phyloP scores from a whole-genome alignment of 2,113 vertebrate species.

The Nothocercus julius region DNA sequence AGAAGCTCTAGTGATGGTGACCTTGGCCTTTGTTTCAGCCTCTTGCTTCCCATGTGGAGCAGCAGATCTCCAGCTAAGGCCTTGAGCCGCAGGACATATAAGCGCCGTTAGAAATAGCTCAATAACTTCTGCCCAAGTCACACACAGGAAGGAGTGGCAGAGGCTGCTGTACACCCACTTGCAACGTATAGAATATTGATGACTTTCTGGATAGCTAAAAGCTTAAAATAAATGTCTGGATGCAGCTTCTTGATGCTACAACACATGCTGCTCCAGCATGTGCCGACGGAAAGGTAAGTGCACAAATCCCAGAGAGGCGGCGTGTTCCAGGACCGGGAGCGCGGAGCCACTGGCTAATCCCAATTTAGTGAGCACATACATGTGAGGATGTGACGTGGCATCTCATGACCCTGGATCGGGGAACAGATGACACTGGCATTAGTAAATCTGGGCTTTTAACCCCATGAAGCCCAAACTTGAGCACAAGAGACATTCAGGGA shows the following conservation, averaged over 20 bases:
- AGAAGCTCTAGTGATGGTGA: constrained; percentile 42
- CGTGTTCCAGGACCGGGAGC: neutral
- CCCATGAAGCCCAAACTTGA: neutral
- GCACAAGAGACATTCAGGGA: neutral
- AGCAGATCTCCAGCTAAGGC: constrained; percentile 30
- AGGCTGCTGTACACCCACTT: neutral
- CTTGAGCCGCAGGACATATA: constrained; percentile 42
- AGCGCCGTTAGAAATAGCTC: neutral
- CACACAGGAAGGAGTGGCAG: neutral
- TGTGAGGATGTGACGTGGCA: neutral
- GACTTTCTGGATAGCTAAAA: neutral
- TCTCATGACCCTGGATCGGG: neutral
- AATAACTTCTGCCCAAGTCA: neutral
- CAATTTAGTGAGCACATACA: neutral
- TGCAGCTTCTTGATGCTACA: neutral
- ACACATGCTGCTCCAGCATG: neutral
- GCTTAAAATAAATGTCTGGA: neutral
- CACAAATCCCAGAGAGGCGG: neutral
- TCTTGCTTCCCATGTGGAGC: neutral
- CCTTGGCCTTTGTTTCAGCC: constrained; percentile 43
- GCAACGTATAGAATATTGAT: neutral
- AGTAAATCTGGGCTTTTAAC: neutral
- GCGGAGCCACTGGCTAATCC: neutral
- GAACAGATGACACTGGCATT: neutral
- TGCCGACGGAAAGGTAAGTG: neutral